A percentile compares a stretch with the other conserved stretches of the same genome.
These are phyloP conservation scores for Monochamus saltuarius DNA, from an alignment of 1,140 invertebrate species.

Conservation along the genomic window DNA sequence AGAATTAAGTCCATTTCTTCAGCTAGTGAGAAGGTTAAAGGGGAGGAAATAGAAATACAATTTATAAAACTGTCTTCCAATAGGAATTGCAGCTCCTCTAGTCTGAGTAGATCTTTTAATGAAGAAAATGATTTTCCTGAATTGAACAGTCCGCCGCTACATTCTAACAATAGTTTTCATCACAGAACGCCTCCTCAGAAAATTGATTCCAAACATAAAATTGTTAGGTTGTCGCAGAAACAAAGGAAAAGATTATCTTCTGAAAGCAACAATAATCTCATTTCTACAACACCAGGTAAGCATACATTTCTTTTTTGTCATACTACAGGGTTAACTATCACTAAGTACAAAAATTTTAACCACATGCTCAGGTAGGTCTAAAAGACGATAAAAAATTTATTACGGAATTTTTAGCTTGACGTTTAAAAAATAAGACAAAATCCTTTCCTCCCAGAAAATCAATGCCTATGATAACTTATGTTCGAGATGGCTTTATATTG, in stretches of 20 bases:
- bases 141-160: conserved; percentile 31
- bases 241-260: conserved; percentile 56
- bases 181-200: conserved; percentile 29
- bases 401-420: not conserved
- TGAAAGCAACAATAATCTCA: conserved; percentile 25
- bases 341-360: too few species aligned
- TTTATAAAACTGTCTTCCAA: conserved; percentile 33
- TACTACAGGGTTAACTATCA: too few species aligned
- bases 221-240: conserved; percentile 61
- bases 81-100: not conserved
- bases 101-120: conserved; percentile 27
- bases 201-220: conserved; percentile 39
- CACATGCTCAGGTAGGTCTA: too few species aligned
- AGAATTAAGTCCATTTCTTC: conserved; percentile 54
- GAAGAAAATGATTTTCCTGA: conserved; percentile 33
- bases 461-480: not conserved
- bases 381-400: too few species aligned
- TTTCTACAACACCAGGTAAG: not conserved
- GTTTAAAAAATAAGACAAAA: not conserved
- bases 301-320: not conserved
- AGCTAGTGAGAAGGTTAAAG: conserved; percentile 51
- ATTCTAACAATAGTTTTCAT: conserved; percentile 7
- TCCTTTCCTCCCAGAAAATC: not conserved
- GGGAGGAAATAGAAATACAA: conserved; percentile 35
- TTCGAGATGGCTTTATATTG: too few species aligned